These are phyloP conservation scores for Halocynthia roretzi DNA, from an alignment of 23 tunicate species.

Conservation along the genomic window DNA sequence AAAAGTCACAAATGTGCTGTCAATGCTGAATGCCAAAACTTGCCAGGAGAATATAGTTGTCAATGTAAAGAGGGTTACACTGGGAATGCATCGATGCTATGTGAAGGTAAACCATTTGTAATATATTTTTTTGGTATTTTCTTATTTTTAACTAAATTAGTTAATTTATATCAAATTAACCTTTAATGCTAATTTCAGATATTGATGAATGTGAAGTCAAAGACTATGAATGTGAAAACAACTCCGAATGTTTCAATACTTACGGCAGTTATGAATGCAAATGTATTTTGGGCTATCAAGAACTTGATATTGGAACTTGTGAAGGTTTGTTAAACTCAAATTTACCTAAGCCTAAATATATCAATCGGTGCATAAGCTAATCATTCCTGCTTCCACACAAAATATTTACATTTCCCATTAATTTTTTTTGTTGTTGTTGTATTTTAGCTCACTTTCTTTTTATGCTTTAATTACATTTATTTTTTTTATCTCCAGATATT, in stretches of 20 bases:
- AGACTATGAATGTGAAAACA: conserved; percentile 21
- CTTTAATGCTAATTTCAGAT: neutral
- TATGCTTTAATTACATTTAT: too few relatives aligned
- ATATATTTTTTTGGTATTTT: too few relatives aligned
- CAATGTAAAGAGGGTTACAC: conserved; percentile 36
- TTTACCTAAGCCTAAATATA: too few relatives aligned
- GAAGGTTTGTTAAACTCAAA: too few relatives aligned
- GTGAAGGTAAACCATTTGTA: conserved; percentile 15
- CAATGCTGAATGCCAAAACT: conserved; percentile 40
- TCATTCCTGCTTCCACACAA: too few relatives aligned
- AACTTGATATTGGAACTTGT: too few relatives aligned
- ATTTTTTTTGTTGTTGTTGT: too few relatives aligned
- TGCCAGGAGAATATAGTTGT: conserved; percentile 29
- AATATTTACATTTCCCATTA: too few relatives aligned
- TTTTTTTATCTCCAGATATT: conserved; percentile 8
- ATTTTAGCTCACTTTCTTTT: too few relatives aligned
- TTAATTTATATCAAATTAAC: too few relatives aligned
- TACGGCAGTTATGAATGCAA: conserved; percentile 21
- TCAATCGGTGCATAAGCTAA: too few relatives aligned
- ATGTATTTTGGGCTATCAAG: conserved; percentile 16
- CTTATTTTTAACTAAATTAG: too few relatives aligned
- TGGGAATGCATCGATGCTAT: conserved; percentile 29
- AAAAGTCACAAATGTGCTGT: conserved; percentile 10
- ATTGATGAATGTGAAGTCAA: conserved; percentile 6
- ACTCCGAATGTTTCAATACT: conserved; percentile 11